phyloP scores from a whole-genome alignment of 2,888 invertebrate genomes.

The Eilema depressum region DNA sequence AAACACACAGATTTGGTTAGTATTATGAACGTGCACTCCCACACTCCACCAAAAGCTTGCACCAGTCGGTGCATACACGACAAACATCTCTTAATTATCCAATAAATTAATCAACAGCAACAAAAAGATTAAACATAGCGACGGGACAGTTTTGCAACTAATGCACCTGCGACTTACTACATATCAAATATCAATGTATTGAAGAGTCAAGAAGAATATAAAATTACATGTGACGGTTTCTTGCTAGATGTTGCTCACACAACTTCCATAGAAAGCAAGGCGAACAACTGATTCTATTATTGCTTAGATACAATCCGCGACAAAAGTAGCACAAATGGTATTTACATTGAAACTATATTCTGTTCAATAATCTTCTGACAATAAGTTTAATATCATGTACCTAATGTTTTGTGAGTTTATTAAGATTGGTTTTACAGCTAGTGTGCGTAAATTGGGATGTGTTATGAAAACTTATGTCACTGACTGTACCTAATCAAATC shows the following conservation, averaged over 20 bases:
- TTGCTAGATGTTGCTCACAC: neutral
- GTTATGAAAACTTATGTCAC: neutral
- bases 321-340: neutral
- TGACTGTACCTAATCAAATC: neutral
- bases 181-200: neutral
- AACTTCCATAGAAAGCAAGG: neutral
- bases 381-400: no score
- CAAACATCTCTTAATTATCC: conserved; percentile 69
- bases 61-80: conserved; percentile 55
- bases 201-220: neutral
- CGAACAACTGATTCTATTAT: neutral
- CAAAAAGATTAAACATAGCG: conserved; percentile 63
- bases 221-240: neutral
- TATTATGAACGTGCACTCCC: conserved; percentile 41
- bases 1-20: conserved; percentile 23
- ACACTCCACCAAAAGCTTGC: conserved; percentile 59
- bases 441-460: neutral
- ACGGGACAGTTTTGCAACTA: conserved; percentile 45
- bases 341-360: neutral
- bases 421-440: neutral
- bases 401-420: neutral
- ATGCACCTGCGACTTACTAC: neutral
- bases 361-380: neutral
- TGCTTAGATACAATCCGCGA: no score
- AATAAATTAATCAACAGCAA: conserved; percentile 77